These are phyloP conservation scores for Leptobrachium leishanense DNA, from an alignment of 2,113 vertebrate species.

Conservation along the genomic window DNA sequence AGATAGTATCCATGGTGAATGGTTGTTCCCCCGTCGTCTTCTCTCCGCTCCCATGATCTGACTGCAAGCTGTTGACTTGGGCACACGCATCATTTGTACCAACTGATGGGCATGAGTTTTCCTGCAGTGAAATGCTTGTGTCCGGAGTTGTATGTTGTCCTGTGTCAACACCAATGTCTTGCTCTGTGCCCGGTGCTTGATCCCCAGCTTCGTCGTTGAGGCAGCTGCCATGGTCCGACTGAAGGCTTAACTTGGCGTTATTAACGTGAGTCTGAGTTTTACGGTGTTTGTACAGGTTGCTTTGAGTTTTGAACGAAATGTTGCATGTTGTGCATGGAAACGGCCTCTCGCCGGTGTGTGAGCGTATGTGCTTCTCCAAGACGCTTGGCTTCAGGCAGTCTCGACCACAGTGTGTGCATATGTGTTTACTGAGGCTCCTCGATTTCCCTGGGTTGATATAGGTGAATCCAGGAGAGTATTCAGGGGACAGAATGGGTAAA, in stretches of 20 bases:
- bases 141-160: slow-evolving; percentile 15
- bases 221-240: slow-evolving; percentile 61
- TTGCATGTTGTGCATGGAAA: slow-evolving; percentile 88
- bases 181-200: background rate
- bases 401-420: slow-evolving; percentile 89
- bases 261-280: slow-evolving; percentile 88
- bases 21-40: slow-evolving; percentile 28
- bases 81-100: slow-evolving; percentile 4
- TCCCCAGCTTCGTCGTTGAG: slow-evolving; percentile 50
- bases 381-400: slow-evolving; percentile 97
- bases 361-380: slow-evolving; percentile 93
- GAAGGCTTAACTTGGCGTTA: slow-evolving; percentile 74
- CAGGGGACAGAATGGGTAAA: slow-evolving; percentile 67
- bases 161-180: background rate
- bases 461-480: slow-evolving; percentile 49
- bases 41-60: slow-evolving; percentile 11
- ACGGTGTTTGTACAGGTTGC: slow-evolving; percentile 94
- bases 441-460: slow-evolving; percentile 62
- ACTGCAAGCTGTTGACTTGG: background rate
- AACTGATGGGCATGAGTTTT: background rate
- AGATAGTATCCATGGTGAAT: slow-evolving; percentile 22
- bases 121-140: background rate
- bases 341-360: slow-evolving; percentile 92
- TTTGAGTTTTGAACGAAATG: slow-evolving; percentile 96
- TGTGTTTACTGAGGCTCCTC: slow-evolving; percentile 78